phyloP scores from a whole-genome alignment of 30 jellyfish, hydroid and myxozoan genomes.

The Haliclystus octoradiatus region DNA sequence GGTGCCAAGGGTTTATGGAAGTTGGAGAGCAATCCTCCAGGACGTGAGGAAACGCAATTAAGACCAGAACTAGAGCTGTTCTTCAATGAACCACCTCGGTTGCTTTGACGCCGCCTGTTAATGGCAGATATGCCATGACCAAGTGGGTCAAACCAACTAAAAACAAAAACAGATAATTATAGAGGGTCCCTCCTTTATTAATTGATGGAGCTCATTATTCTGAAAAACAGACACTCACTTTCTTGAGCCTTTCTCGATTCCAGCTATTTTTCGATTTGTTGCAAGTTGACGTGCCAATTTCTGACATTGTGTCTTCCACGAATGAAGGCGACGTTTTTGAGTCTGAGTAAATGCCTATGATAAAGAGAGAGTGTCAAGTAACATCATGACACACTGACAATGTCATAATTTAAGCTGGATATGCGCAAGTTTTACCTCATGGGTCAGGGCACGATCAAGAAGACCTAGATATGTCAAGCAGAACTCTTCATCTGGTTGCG shows the following conservation, averaged over 20 bases:
- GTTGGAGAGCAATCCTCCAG: conserved; percentile 86
- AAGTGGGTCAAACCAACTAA: conserved; percentile 85
- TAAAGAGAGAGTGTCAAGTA: not conserved
- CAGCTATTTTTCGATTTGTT: conserved; percentile 86
- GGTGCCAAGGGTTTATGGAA: conserved; percentile 72
- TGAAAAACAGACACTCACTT: conserved; percentile 35
- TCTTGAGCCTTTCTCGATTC: conserved; percentile 79
- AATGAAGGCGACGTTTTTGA: conserved; percentile 71
- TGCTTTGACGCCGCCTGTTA: conserved; percentile 48
- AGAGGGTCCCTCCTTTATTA: no score
- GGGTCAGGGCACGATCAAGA: conserved; percentile 81
- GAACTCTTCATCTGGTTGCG: conserved; percentile 92
- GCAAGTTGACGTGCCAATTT: conserved; percentile 83
- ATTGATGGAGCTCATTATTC: no score
- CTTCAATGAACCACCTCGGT: conserved; percentile 70
- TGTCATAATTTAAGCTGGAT: not conserved
- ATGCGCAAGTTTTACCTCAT: conserved; percentile 44
- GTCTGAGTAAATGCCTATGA: conserved; percentile 68
- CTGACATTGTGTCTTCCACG: conserved; percentile 96
- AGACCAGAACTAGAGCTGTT: conserved; percentile 56
- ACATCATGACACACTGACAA: not conserved
- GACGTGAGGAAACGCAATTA: conserved; percentile 13
- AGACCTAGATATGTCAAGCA: conserved; percentile 83
- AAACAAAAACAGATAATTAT: not conserved
- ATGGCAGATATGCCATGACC: conserved; percentile 43